phyloP scores from a whole-genome alignment of 2,797 vertebrate genomes.

The Simalia tracyae region DNA sequence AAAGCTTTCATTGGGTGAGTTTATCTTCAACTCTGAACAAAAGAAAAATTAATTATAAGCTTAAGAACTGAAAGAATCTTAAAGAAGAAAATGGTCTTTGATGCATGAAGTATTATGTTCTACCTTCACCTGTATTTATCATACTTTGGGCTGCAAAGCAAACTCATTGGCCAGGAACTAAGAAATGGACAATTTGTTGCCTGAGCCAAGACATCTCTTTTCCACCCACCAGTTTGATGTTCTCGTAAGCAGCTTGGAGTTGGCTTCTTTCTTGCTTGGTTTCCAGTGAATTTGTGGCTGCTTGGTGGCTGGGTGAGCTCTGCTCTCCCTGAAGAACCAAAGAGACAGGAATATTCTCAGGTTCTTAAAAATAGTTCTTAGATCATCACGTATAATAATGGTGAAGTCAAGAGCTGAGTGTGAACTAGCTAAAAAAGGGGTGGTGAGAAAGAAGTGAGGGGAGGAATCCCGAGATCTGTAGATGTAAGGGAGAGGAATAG shows the following conservation, averaged over 20 bases:
- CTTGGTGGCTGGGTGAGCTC: constrained; percentile 63
- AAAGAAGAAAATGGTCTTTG: too few relatives aligned
- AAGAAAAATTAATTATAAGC: too few relatives aligned
- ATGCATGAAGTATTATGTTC: too few relatives aligned
- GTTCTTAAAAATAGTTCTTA: background rate
- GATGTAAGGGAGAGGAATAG: background rate
- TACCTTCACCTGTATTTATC: too few relatives aligned
- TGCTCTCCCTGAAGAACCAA: constrained; percentile 61
- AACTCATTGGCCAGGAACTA: background rate
- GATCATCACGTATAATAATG: background rate
- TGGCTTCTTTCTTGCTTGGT: constrained; percentile 67
- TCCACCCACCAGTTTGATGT: constrained; percentile 72
- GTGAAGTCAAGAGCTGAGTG: background rate
- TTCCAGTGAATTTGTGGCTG: constrained; percentile 48
- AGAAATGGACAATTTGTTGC: background rate
- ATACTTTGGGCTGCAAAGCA: background rate
- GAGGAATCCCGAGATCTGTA: background rate
- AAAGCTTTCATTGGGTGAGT: too few relatives aligned
- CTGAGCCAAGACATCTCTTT: background rate
- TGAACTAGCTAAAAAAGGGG: background rate
- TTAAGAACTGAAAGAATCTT: too few relatives aligned
- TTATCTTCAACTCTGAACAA: too few relatives aligned
- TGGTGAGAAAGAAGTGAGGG: background rate
- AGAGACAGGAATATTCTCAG: background rate
- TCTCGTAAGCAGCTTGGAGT: constrained; percentile 69